A percentile compares a stretch with the other conserved stretches of the same genome.
phyloP scores from a whole-genome alignment of 1,140 invertebrate genomes.

The Dreissena rostriformis region DNA sequence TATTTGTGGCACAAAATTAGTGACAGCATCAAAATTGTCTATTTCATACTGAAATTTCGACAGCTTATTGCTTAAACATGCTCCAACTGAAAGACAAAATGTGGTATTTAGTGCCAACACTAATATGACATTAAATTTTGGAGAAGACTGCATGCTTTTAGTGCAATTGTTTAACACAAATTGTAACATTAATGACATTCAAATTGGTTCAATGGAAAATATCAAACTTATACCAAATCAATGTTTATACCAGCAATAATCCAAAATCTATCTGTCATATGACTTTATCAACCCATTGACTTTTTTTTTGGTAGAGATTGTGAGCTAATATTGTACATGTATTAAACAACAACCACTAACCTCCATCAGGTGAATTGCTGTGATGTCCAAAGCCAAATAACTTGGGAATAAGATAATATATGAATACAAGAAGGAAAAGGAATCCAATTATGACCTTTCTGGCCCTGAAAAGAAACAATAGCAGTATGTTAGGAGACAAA shows the following conservation, averaged over 20 bases:
- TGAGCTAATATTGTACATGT: neutral
- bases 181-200: no score
- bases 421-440: conserved; percentile 59
- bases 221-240: no score
- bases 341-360: neutral
- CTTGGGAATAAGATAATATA: conserved; percentile 69
- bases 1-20: conserved; percentile 83
- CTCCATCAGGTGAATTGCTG: conserved; percentile 12
- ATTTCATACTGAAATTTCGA: conserved; percentile 4
- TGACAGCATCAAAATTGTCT: conserved; percentile 86
- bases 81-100: conserved; percentile 16
- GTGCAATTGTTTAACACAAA: no score
- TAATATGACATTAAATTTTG: no score
- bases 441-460: conserved; percentile 67
- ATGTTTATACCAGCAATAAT: no score
- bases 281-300: no score
- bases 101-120: no score
- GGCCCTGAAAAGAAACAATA: conserved; percentile 58
- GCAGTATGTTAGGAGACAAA: no score
- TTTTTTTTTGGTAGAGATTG: no score
- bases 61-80: conserved; percentile 47
- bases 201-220: no score
- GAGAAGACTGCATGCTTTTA: no score
- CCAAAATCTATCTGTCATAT: no score
- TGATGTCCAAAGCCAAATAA: conserved; percentile 48